These are phyloP conservation scores for Nesogale talazaci DNA, from an alignment of 2,113 vertebrate genomes.

Conservation along the genomic window DNA sequence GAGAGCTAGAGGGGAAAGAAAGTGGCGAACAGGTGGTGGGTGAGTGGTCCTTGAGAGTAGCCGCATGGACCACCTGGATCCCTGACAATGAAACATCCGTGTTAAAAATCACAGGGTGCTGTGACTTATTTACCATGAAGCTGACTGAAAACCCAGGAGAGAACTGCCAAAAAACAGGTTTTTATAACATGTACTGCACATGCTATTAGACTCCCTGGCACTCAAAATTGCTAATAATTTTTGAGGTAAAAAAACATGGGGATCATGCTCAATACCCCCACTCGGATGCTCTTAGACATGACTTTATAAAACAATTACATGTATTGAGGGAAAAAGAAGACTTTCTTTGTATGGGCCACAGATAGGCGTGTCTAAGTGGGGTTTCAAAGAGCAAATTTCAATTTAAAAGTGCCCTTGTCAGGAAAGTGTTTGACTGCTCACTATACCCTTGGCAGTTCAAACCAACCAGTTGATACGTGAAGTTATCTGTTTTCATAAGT, in stretches of 20 bases:
- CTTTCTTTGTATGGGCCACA: background rate
- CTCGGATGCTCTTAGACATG: background rate
- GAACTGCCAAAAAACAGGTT: background rate
- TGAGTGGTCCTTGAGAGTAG: too few relatives aligned
- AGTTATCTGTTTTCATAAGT: too few relatives aligned
- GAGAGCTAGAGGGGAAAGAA: too few relatives aligned
- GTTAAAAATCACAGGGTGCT: background rate
- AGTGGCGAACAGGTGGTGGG: too few relatives aligned
- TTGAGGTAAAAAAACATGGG: background rate
- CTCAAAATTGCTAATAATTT: background rate
- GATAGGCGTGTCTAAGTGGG: conserved; percentile 12
- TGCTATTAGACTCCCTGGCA: background rate
- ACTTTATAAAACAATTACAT: too few relatives aligned
- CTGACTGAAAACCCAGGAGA: background rate
- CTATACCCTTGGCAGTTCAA: background rate
- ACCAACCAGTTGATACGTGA: background rate
- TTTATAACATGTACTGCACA: background rate
- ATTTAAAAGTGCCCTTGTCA: background rate
- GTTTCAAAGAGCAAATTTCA: conserved; percentile 17
- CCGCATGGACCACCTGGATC: background rate
- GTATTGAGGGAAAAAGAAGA: too few relatives aligned
- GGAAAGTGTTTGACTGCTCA: too few relatives aligned
- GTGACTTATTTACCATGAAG: background rate
- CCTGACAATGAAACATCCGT: background rate
- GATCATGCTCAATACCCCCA: background rate